These are phyloP conservation scores for Hemiprocne comata DNA, from an alignment of 2,113 vertebrate genomes.

Conservation along the genomic window DNA sequence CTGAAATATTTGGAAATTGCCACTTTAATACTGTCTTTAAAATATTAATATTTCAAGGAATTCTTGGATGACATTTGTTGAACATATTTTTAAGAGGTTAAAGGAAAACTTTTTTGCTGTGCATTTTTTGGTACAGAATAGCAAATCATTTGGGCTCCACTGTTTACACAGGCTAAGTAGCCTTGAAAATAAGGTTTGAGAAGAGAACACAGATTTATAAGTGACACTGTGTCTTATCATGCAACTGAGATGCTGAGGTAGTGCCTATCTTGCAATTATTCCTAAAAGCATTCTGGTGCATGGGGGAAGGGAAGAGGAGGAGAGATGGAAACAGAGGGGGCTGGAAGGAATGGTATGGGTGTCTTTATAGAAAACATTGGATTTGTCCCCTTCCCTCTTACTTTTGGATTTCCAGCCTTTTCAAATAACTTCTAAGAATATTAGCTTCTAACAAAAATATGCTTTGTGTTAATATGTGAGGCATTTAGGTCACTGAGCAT, in stretches of 20 bases:
- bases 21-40: neutral
- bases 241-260: neutral
- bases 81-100: neutral
- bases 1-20: neutral
- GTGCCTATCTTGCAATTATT: neutral
- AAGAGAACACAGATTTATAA: neutral
- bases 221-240: neutral
- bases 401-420: constrained; percentile 2
- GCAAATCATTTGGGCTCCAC: neutral
- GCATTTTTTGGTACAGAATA: neutral
- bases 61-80: neutral
- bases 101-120: neutral
- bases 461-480: constrained; percentile 24
- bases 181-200: neutral
- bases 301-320: neutral
- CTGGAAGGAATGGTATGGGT: neutral
- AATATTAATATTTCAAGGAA: neutral
- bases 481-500: constrained; percentile 60
- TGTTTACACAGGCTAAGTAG: neutral
- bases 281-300: neutral
- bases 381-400: neutral
- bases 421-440: constrained; percentile 49
- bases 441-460: constrained; percentile 23
- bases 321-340: neutral
- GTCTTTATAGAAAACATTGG: neutral